phyloP scores from a whole-genome alignment of 2,888 invertebrate genomes.

The Salpingus planirostris region DNA sequence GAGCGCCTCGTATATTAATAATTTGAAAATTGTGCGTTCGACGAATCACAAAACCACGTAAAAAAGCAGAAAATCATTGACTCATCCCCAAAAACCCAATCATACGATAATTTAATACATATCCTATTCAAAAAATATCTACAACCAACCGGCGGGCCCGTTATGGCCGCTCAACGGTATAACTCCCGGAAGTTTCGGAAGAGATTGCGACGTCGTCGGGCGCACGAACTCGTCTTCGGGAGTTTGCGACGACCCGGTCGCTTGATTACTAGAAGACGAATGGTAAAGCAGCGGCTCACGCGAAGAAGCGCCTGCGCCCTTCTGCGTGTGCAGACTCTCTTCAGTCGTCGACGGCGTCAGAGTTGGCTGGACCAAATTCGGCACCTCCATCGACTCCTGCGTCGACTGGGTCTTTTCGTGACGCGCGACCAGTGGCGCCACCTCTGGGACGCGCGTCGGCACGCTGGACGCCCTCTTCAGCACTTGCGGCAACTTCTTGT shows the following conservation, averaged over 20 bases:
- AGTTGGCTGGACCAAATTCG: slow-evolving; percentile 26
- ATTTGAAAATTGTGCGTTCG: too few relatives aligned
- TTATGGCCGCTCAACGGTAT: slow-evolving; percentile 68
- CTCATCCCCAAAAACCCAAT: background rate
- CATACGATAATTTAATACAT: background rate
- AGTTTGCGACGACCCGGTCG: slow-evolving; percentile 39
- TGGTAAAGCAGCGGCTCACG: slow-evolving; percentile 57
- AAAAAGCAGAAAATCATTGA: too few relatives aligned
- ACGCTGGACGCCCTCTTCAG: slow-evolving; percentile 65
- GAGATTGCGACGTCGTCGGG: slow-evolving; percentile 36
- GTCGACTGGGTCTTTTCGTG: slow-evolving; percentile 56
- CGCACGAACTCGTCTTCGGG: slow-evolving; percentile 40
- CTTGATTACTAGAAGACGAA: slow-evolving; percentile 42
- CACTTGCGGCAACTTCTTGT: slow-evolving; percentile 42
- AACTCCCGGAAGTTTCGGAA: slow-evolving; percentile 61
- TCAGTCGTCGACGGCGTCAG: slow-evolving; percentile 51
- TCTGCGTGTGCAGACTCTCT: slow-evolving; percentile 41
- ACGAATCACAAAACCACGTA: too few relatives aligned
- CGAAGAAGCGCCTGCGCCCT: slow-evolving; percentile 37
- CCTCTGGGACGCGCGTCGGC: slow-evolving; percentile 49
- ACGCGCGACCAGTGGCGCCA: slow-evolving; percentile 39
- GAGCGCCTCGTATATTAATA: too few relatives aligned
- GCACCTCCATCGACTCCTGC: slow-evolving; percentile 47
- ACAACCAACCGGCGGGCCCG: slow-evolving; percentile 60
- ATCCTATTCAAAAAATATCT: slow-evolving; percentile 12